These are phyloP conservation scores for Calyptommatus sinebrachiatus DNA, from an alignment of 2,113 vertebrate genomes.

Conservation along the genomic window DNA sequence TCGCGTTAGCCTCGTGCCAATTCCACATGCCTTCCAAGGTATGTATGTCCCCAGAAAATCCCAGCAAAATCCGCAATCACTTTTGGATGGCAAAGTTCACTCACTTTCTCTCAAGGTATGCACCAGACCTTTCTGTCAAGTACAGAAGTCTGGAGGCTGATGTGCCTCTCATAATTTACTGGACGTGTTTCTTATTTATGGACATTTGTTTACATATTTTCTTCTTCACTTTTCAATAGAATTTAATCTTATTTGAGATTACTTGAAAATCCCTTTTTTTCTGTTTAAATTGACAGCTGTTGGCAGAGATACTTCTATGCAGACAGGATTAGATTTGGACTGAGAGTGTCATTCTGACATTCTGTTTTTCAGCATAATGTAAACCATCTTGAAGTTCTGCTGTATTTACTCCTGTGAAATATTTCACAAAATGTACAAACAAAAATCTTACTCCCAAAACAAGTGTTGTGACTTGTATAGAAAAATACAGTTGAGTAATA, in stretches of 20 bases:
- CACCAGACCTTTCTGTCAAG: not conserved
- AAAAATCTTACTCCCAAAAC: not conserved
- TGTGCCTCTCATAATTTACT: not conserved
- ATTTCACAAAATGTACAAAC: slow-evolving; percentile 11
- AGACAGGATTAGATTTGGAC: not conserved
- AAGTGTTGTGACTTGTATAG: no score
- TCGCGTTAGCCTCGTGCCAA: no score
- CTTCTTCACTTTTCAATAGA: slow-evolving; percentile 9
- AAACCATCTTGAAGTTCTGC: slow-evolving; percentile 1
- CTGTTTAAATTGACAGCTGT: not conserved
- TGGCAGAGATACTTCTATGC: not conserved
- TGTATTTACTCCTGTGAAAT: not conserved
- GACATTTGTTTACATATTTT: slow-evolving; percentile 17
- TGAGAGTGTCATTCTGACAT: slow-evolving; percentile 15
- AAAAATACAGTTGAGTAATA: no score
- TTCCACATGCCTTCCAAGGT: no score
- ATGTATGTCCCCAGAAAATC: no score
- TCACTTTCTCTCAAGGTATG: no score
- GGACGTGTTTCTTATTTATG: slow-evolving; percentile 9
- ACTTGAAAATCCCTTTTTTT: slow-evolving; percentile 24
- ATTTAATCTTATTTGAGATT: slow-evolving; percentile 9
- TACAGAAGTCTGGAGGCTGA: not conserved
- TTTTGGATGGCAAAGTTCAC: no score
- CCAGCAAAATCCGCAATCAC: no score
- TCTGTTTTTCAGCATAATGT: not conserved